Evolutionary conservation across 2,888 invertebrate species (phyloP).

Genomic region (Homarus gammarus): DNA sequence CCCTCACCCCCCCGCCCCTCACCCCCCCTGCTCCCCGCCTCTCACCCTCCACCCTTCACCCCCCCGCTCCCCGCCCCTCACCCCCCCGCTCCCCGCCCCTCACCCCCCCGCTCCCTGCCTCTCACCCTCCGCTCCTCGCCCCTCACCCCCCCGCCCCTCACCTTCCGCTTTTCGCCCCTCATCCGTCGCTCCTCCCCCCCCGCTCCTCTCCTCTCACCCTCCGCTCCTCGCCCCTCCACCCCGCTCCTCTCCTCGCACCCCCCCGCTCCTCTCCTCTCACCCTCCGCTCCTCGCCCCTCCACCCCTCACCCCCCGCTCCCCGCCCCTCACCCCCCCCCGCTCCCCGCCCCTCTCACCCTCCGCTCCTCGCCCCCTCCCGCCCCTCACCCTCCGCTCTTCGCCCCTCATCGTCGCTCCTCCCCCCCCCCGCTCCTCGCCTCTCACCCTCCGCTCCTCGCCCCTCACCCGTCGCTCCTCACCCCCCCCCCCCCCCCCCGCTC

Average conservation of each 20-base stretch:
- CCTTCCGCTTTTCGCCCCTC: background rate
- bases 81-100: too few species aligned
- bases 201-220: background rate
- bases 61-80: too few species aligned
- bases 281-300: too few species aligned
- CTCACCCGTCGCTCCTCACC: too few species aligned
- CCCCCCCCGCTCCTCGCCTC: too few species aligned
- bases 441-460: too few species aligned
- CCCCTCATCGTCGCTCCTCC: too few species aligned
- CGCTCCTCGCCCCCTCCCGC: slow-evolving; percentile 23
- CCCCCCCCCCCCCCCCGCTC: too few species aligned
- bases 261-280: background rate
- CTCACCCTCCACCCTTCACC: too few species aligned
- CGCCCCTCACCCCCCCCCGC: background rate
- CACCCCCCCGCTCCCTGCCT: too few species aligned
- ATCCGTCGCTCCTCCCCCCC: background rate
- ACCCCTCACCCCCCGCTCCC: background rate
- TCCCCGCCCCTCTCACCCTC: slow-evolving; percentile 19
- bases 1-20: too few species aligned
- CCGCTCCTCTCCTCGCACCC: background rate
- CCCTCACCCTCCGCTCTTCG: background rate
- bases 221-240: background rate
- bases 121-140: background rate
- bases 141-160: background rate
- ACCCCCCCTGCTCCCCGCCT: too few species aligned